Base-by-base conservation (phyloP, 2,113 vertebrate genomes). In the Casuarius casuarius region DNA sequence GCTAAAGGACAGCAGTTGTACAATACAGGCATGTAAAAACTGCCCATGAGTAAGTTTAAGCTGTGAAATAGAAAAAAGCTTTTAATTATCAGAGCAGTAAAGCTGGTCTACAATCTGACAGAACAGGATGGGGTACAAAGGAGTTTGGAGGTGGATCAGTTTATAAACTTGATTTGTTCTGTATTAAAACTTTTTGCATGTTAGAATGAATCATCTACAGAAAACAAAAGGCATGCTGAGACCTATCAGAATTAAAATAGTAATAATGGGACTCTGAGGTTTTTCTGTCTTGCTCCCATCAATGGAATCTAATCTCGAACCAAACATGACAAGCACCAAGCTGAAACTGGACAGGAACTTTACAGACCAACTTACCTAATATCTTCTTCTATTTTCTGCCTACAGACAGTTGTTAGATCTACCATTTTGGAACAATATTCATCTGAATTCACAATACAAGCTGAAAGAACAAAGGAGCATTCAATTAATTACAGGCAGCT, bases 381-480 rank as follows among this genome's bases (percentile, higher is more conserved):
- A 93, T 93, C 94, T 79, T 98, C 96, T 93, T 98, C 98, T 95
- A 98, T 97, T 94, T 98, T 98, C 93, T 98, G 98, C n/a, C 75
- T 98, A 92, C 98, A 98, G 91, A 97, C 97, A 46, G 98, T 91
- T 74, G 96, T 90, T 31, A 98, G 93, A 85, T 96, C 98, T 96
- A 97, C 96, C n/a, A 97, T 98, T 97, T 98, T 98, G 84, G 97
- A 98, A 88, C 97, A 98, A 94, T 97, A 98, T 90, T 98, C 97
- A 92, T 98, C 94, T 23, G 98, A 97, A 95, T 97, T 98, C 86
- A 95, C 90, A 81, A 52, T 29, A 58, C 87, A 73, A 83, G 90
- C 98, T 98, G 91, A 65, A 95, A 46, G 13, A 77, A 80, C 82
- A 84, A 78, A 83, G 35, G n/a, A 72, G 12, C 4, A 68, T 67